A percentile compares a stretch with the other conserved stretches of the same genome.
phyloP scores from a whole-genome alignment of 1,140 invertebrate species.

The Probaryconus sp. region DNA sequence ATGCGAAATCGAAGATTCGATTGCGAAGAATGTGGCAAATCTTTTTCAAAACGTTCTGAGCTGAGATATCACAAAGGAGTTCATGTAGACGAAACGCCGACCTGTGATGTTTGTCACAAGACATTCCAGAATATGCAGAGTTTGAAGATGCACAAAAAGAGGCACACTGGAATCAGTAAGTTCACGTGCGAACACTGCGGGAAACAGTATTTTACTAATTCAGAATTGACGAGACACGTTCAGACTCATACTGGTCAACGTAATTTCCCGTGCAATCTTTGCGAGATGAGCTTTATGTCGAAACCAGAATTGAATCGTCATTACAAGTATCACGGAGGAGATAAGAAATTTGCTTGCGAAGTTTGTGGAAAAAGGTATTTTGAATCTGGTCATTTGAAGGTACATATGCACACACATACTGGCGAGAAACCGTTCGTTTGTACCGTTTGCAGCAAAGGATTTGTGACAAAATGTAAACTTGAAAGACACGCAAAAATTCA shows the following conservation, averaged over 20 bases:
- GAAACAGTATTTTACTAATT: slow-evolving; percentile 67
- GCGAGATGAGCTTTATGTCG: slow-evolving; percentile 65
- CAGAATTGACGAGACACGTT: slow-evolving; percentile 65
- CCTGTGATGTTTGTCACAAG: slow-evolving; percentile 70
- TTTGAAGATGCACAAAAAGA: slow-evolving; percentile 75
- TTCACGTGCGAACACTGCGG: slow-evolving; percentile 61
- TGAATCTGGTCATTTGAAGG: slow-evolving; percentile 76
- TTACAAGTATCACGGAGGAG: slow-evolving; percentile 66
- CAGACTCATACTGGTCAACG: slow-evolving; percentile 63
- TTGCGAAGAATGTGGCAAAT: slow-evolving; percentile 57
- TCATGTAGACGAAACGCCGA: slow-evolving; percentile 45
- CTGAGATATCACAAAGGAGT: slow-evolving; percentile 62
- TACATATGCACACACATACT: slow-evolving; percentile 78
- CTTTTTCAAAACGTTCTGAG: slow-evolving; percentile 55
- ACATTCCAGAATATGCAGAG: slow-evolving; percentile 73
- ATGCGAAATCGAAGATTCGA: slow-evolving; percentile 41
- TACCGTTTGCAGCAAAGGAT: slow-evolving; percentile 71
- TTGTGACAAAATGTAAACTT: slow-evolving; percentile 69
- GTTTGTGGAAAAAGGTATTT: slow-evolving; percentile 70
- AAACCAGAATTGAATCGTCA: slow-evolving; percentile 67
- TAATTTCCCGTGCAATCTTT: slow-evolving; percentile 62
- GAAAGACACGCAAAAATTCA: slow-evolving; percentile 66
- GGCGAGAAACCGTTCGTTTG: slow-evolving; percentile 77
- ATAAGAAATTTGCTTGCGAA: slow-evolving; percentile 78
- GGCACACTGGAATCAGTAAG: slow-evolving; percentile 68